Conservation (phyloP, 2,888 invertebrate genomes). For the Trissolcus brochymenae region DNA sequence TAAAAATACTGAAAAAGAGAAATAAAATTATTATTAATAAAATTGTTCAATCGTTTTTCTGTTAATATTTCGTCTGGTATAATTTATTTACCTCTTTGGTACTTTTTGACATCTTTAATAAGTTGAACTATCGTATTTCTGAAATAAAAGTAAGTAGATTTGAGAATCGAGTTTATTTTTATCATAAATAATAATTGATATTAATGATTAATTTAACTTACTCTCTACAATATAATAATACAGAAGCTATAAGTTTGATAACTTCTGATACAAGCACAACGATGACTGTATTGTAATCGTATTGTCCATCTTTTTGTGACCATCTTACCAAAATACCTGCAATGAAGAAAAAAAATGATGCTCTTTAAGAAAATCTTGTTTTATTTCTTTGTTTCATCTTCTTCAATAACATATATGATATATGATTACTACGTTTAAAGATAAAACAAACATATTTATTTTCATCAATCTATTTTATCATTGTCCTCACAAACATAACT, state of each 20-base stretch:
- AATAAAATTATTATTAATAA: constrained; percentile 12
- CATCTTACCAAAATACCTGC: constrained; percentile 93
- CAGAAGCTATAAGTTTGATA: constrained; percentile 87
- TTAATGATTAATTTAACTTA: constrained; percentile 74
- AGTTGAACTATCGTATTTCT: constrained; percentile 66
- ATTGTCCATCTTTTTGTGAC: constrained; percentile 89
- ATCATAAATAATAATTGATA: constrained; percentile 35
- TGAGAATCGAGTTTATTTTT: background rate
- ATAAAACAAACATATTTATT: constrained; percentile 6
- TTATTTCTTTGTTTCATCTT: background rate
- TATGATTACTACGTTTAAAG: background rate
- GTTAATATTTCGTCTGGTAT: background rate
- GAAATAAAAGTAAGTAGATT: constrained; percentile 46
- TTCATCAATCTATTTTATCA: constrained; percentile 11
- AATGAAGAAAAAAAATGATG: constrained; percentile 58
- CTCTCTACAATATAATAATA: constrained; percentile 84
- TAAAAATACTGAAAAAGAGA: constrained; percentile 81
- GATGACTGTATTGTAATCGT: constrained; percentile 91
- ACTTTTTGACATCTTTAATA: constrained; percentile 64
- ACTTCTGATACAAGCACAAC: constrained; percentile 93
- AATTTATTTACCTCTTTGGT: constrained; percentile 65
- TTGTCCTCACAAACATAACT: constrained; percentile 16
- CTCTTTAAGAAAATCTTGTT: background rate
- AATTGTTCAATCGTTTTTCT: background rate
- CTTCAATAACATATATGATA: background rate